A percentile compares a stretch with the other conserved stretches of the same genome.
Conservation (phyloP, 92 coral and sea anemone species). For the Diadumene lineata region DNA sequence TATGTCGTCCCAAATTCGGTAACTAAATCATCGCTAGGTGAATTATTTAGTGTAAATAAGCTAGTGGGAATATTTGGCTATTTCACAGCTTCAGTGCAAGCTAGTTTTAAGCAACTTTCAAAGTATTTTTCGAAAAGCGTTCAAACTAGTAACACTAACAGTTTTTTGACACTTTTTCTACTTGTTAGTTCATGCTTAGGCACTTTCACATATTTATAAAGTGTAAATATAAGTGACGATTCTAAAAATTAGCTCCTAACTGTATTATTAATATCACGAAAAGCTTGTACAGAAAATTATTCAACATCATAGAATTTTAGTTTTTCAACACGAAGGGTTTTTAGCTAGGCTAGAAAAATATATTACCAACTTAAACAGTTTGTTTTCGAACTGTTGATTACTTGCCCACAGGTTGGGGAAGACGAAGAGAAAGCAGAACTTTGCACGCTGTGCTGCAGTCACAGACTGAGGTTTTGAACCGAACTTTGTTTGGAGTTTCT, state of each 20-base stretch:
- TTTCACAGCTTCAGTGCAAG: not conserved
- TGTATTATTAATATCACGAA: constrained; percentile 5
- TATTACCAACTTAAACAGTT: not conserved
- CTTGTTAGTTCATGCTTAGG: not conserved
- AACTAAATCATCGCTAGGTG: too few relatives aligned
- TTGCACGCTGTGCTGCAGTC: constrained; percentile 83
- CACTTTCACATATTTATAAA: constrained; percentile 18
- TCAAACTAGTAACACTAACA: too few relatives aligned
- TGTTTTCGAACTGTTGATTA: not conserved
- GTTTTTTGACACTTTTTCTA: not conserved
- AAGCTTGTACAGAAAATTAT: constrained; percentile 13
- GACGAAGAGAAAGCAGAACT: constrained; percentile 25
- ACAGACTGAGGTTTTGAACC: constrained; percentile 52
- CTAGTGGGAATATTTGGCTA: not conserved
- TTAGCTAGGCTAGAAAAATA: not conserved
- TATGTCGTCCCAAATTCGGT: too few relatives aligned
- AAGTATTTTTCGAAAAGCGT: not conserved
- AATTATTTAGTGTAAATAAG: not conserved
- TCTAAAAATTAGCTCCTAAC: not conserved
- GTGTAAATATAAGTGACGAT: constrained; percentile 14
- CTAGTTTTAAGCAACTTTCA: not conserved
- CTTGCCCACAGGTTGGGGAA: constrained; percentile 22
- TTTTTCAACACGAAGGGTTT: constrained; percentile 13
- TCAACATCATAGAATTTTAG: constrained; percentile 11
- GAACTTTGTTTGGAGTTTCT: constrained; percentile 11